Conservation (phyloP, 30 jellyfish, hydroid and myxozoan genomes). For the Hydra vulgaris region DNA sequence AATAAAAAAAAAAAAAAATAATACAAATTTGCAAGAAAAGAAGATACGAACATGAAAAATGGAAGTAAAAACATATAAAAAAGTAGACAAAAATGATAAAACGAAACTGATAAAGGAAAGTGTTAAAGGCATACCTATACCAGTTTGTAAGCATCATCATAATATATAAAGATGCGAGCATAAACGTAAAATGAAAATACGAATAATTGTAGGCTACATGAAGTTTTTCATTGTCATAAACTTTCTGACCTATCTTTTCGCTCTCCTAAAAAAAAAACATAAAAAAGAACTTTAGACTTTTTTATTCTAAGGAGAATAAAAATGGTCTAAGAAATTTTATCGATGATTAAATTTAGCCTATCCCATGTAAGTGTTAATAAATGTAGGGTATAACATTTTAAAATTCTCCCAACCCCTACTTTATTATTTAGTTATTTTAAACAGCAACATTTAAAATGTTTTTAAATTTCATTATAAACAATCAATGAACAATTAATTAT, state of each 20-base stretch:
- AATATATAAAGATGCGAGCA: slow-evolving; percentile 81
- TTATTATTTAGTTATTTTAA: too few relatives aligned
- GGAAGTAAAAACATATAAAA: not conserved
- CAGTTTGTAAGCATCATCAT: slow-evolving; percentile 94
- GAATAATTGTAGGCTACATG: slow-evolving; percentile 82
- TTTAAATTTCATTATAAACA: too few relatives aligned
- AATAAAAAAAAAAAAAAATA: not conserved
- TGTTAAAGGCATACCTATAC: slow-evolving; percentile 65
- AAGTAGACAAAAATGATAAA: not conserved
- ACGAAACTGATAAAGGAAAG: too few relatives aligned
- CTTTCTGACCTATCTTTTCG: slow-evolving; percentile 69
- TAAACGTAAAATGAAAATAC: slow-evolving; percentile 58
- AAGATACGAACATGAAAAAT: not conserved
- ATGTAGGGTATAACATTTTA: too few relatives aligned
- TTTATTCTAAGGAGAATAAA: too few relatives aligned
- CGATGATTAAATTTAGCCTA: too few relatives aligned
- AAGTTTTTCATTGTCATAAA: slow-evolving; percentile 57
- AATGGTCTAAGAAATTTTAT: too few relatives aligned
- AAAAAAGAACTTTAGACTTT: too few relatives aligned
- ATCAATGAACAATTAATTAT: too few relatives aligned
- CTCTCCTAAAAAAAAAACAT: slow-evolving; percentile 28
- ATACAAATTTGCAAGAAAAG: not conserved
- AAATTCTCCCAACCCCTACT: too few relatives aligned
- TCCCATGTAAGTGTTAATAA: too few relatives aligned
- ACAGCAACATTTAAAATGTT: too few relatives aligned